These are phyloP conservation scores for Zoanthus solanderi DNA, from an alignment of 92 coral and sea anemone species.

Conservation along the genomic window DNA sequence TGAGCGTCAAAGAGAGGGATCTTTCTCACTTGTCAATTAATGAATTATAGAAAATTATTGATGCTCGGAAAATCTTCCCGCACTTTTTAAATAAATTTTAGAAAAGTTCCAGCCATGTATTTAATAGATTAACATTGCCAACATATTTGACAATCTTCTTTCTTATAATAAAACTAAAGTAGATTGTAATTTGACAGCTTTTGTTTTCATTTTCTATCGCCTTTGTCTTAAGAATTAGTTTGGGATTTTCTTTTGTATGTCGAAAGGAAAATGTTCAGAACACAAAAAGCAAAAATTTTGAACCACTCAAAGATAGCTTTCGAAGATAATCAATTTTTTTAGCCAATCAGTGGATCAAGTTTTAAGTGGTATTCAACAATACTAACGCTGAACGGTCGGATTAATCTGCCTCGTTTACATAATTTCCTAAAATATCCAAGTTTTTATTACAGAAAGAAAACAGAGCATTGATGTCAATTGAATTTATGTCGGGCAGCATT, in stretches of 20 bases:
- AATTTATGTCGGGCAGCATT: constrained; percentile 11
- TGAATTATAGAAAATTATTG: neutral
- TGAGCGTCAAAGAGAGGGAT: neutral
- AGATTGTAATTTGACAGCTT: neutral
- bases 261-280: constrained; percentile 3
- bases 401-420: constrained; percentile 49
- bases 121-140: neutral
- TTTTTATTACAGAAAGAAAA: constrained; percentile 25
- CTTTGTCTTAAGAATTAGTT: constrained; percentile 1
- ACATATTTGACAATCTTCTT: neutral
- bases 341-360: constrained; percentile 24
- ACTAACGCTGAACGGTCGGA: constrained; percentile 37
- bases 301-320: constrained; percentile 23
- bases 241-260: neutral
- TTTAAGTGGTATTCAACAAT: constrained; percentile 21
- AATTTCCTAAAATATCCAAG: constrained; percentile 30
- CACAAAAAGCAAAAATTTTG: constrained; percentile 7
- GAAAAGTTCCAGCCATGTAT: neutral
- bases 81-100: neutral
- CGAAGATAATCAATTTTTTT: constrained; percentile 12
- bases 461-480: constrained; percentile 20
- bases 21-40: neutral
- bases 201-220: neutral
- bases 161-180: neutral
- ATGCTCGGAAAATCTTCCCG: neutral